Base-by-base conservation (phyloP, 2,797 vertebrate genomes). In the Artibeus lituratus region DNA sequence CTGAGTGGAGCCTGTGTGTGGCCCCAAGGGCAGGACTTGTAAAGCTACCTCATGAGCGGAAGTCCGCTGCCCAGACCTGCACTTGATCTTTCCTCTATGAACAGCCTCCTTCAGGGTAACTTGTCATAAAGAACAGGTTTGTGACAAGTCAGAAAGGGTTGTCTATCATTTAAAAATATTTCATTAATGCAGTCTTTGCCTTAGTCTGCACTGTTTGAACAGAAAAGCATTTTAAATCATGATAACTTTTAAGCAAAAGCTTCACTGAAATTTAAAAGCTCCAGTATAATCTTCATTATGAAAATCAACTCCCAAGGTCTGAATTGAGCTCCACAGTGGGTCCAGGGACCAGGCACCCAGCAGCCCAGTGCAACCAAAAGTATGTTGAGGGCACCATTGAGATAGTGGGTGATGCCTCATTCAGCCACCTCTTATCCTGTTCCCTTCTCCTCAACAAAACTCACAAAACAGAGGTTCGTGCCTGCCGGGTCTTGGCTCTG, bases 271-370 rank as follows among this genome's bases (percentile, higher is more conserved):
- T 53, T 90, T 93, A 67, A 91, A 95, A 92, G 44, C 35, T 65
- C 35, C 67, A 78, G n/a, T 35, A 3, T 29, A 37, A 78, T n/a
- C 94, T 87, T 91, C 10, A 49, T 85, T 59, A 65, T 44, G 44
- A 80, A 65, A 26, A 89, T 87, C 35, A 81, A 67, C 87, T 59
- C 18, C 18, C 39, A 62, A 87, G 37, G 83, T 80, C 91, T 91
- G 86, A 87, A 83, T 15, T 87, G 26, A 95, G 87, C 95, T 95
- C 96, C 95, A 82, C 76, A 96, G 84, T 18, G 8, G 32, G 0
- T 90, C 67, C 96, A 53, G 29, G 21, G 85, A 95, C 80, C 77
- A 72, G 88, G 39, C 51, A 55, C 55, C 73, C 44, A 67, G 95
- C 62, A 67, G 39, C 67, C 55, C 84, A 51, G 72, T 0, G 37